These are phyloP conservation scores for Petrocephalus zakoni DNA, from an alignment of 2,113 vertebrate genomes.

Conservation along the genomic window DNA sequence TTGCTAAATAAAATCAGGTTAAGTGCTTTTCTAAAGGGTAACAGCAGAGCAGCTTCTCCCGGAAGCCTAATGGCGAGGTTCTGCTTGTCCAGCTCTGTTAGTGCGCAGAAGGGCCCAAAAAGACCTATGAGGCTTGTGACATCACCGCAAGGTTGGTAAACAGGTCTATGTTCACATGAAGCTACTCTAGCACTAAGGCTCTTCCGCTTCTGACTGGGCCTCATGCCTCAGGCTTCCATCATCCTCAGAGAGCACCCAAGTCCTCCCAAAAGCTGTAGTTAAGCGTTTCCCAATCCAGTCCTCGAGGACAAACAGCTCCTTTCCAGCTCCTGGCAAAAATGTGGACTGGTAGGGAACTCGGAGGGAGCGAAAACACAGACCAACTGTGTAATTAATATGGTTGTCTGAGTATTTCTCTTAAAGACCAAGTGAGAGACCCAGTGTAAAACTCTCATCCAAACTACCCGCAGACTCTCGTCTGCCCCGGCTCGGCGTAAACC, in stretches of 20 bases:
- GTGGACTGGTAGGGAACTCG: too few species aligned
- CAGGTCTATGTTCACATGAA: neutral
- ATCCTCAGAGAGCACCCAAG: neutral
- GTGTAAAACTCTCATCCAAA: neutral
- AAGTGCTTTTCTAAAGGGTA: neutral
- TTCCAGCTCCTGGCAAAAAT: too few species aligned
- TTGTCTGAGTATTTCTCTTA: neutral
- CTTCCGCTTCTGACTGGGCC: neutral
- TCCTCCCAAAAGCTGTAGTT: too few species aligned
- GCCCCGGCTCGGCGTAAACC: conserved; percentile 69
- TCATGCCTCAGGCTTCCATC: neutral
- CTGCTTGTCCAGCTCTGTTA: neutral
- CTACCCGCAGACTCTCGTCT: conserved; percentile 62
- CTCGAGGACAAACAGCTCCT: too few species aligned
- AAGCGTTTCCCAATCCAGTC: too few species aligned
- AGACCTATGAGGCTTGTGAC: neutral
- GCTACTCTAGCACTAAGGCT: neutral
- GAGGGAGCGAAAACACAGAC: too few species aligned
- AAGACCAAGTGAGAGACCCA: neutral
- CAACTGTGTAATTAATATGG: neutral
- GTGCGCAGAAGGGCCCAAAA: neutral
- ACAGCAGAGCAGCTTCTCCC: neutral
- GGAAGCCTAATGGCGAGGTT: neutral
- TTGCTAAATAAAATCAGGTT: neutral
- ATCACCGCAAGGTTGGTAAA: neutral